phyloP scores from a whole-genome alignment of 1,140 invertebrate species.

The Papilio machaon region DNA sequence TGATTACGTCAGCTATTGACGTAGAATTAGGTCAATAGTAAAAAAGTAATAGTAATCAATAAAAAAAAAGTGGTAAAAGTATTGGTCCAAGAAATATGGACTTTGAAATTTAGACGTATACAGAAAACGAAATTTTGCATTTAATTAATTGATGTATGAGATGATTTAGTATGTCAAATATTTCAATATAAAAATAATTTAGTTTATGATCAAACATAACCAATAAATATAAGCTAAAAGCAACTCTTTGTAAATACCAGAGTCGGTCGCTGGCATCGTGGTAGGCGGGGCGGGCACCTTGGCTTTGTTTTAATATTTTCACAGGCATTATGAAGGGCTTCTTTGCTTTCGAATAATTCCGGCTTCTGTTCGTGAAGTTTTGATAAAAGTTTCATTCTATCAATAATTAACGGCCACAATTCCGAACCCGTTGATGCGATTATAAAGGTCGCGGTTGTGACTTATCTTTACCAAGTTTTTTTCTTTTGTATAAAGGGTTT shows the following conservation, averaged over 20 bases:
- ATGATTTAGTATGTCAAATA: neutral
- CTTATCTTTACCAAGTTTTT: conserved; percentile 59
- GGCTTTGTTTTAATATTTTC: conserved; percentile 82
- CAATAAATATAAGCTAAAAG: conserved; percentile 10
- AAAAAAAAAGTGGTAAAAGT: neutral
- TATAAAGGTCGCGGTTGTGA: conserved; percentile 73
- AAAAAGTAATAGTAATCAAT: neutral
- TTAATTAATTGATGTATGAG: no score
- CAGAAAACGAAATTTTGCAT: no score
- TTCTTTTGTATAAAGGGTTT: conserved; percentile 49
- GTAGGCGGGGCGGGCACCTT: conserved; percentile 73
- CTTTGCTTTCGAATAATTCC: conserved; percentile 81
- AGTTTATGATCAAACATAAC: neutral
- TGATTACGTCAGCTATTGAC: neutral
- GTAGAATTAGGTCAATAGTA: neutral
- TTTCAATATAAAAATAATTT: neutral
- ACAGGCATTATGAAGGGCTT: conserved; percentile 81
- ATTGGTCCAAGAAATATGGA: no score
- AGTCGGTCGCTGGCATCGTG: conserved; percentile 61
- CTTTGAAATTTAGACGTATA: no score
- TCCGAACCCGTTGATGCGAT: conserved; percentile 72
- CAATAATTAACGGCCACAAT: conserved; percentile 81
- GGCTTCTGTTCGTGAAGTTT: conserved; percentile 81
- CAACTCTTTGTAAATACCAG: conserved; percentile 62
- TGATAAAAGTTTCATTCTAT: conserved; percentile 82